These are phyloP conservation scores for Leptoclinus maculatus DNA, from an alignment of 2,797 vertebrate species.

Conservation along the genomic window DNA sequence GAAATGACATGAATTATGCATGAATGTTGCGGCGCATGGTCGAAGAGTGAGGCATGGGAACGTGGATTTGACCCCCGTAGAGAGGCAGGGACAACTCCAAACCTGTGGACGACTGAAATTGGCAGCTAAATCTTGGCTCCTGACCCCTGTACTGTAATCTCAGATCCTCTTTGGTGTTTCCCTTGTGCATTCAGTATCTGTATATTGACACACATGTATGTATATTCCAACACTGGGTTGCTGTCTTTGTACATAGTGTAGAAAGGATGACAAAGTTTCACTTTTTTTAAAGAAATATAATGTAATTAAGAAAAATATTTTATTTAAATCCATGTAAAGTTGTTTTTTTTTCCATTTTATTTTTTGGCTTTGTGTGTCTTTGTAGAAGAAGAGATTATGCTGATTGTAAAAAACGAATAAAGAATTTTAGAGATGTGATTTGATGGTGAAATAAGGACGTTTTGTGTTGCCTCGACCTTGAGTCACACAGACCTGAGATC, in stretches of 20 bases:
- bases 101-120: slow-evolving; percentile 71
- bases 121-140: slow-evolving; percentile 82
- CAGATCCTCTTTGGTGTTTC: slow-evolving; percentile 47
- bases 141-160: slow-evolving; percentile 65
- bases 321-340: slow-evolving; percentile 69
- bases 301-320: slow-evolving; percentile 72
- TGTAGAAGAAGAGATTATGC: slow-evolving; percentile 62
- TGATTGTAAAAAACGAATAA: slow-evolving; percentile 75
- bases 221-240: slow-evolving; percentile 65
- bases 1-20: slow-evolving; percentile 35
- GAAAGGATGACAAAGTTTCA: slow-evolving; percentile 62
- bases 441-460: slow-evolving; percentile 31
- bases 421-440: slow-evolving; percentile 70
- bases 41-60: slow-evolving; percentile 43
- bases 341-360: slow-evolving; percentile 63
- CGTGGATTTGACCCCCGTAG: slow-evolving; percentile 33
- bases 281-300: slow-evolving; percentile 62
- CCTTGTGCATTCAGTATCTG: slow-evolving; percentile 56
- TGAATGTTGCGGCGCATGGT: slow-evolving; percentile 36
- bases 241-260: slow-evolving; percentile 85
- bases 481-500: slow-evolving; percentile 56
- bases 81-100: slow-evolving; percentile 53
- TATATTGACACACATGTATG: slow-evolving; percentile 65
- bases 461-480: slow-evolving; percentile 63
- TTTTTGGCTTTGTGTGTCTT: slow-evolving; percentile 54